Conservation (phyloP, 2,113 vertebrate genomes). For the Mirounga angustirostris region DNA sequence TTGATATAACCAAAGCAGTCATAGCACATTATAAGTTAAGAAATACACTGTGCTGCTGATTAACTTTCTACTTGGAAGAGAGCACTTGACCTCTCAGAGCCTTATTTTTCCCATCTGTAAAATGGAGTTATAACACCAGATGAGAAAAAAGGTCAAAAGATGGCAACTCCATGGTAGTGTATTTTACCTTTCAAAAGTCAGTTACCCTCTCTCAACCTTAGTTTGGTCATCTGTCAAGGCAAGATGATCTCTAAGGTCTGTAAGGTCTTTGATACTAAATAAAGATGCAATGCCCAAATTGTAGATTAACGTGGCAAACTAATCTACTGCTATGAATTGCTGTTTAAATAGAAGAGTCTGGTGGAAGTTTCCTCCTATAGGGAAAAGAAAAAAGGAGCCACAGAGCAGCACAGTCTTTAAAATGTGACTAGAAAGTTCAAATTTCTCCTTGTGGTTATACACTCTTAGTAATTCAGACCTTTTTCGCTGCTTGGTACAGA, state of each 20-base stretch:
- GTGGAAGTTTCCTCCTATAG: neutral
- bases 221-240: neutral
- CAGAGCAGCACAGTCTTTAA: neutral
- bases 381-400: neutral
- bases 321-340: neutral
- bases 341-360: neutral
- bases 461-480: neutral
- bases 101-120: constrained; percentile 58
- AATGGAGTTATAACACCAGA: constrained; percentile 51
- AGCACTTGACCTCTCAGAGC: constrained; percentile 1
- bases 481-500: neutral
- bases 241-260: neutral
- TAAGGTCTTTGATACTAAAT: neutral
- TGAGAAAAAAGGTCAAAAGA: neutral
- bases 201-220: neutral
- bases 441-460: neutral
- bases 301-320: neutral
- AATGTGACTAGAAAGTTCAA: neutral
- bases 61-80: neutral
- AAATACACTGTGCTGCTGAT: neutral
- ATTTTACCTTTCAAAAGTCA: neutral
- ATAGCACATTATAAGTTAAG: constrained; percentile 37
- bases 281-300: neutral
- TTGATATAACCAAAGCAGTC: constrained; percentile 27
- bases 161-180: neutral